These are phyloP conservation scores for Argyresthia albistria DNA, from an alignment of 2,888 invertebrate genomes.

Conservation along the genomic window DNA sequence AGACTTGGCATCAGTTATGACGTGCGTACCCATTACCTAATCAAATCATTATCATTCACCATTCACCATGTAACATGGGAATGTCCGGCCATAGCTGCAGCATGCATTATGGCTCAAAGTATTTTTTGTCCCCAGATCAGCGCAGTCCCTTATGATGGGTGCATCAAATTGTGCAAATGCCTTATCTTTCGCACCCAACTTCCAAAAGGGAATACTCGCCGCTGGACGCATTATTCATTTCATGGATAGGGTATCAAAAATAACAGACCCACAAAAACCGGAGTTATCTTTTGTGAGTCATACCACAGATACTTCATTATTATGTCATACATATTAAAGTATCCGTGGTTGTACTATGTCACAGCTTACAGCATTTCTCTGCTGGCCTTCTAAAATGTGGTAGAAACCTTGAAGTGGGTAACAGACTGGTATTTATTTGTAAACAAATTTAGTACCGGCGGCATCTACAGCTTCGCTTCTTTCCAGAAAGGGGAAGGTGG, in stretches of 20 bases:
- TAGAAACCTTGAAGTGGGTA: too few relatives aligned
- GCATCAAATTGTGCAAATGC: constrained; percentile 80
- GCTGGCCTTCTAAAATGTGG: too few relatives aligned
- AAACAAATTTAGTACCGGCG: not conserved
- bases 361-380: too few relatives aligned
- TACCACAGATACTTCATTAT: too few relatives aligned
- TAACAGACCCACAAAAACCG: constrained; percentile 54
- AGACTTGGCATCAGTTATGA: constrained; percentile 75
- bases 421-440: not conserved
- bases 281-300: constrained; percentile 47
- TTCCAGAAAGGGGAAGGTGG: constrained; percentile 73
- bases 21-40: too few relatives aligned
- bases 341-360: too few relatives aligned
- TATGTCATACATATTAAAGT: too few relatives aligned
- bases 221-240: constrained; percentile 78
- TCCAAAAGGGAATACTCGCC: constrained; percentile 83
- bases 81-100: too few relatives aligned
- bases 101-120: not conserved
- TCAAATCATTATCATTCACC: too few relatives aligned
- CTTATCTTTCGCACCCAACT: constrained; percentile 84
- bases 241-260: constrained; percentile 73
- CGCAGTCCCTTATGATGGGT: constrained; percentile 80
- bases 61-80: constrained; percentile 14
- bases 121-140: constrained; percentile 64
- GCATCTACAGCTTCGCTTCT: too few relatives aligned